Evolutionary conservation across 2,113 vertebrate species (phyloP).

Genomic region (Hippocampus zosterae): DNA sequence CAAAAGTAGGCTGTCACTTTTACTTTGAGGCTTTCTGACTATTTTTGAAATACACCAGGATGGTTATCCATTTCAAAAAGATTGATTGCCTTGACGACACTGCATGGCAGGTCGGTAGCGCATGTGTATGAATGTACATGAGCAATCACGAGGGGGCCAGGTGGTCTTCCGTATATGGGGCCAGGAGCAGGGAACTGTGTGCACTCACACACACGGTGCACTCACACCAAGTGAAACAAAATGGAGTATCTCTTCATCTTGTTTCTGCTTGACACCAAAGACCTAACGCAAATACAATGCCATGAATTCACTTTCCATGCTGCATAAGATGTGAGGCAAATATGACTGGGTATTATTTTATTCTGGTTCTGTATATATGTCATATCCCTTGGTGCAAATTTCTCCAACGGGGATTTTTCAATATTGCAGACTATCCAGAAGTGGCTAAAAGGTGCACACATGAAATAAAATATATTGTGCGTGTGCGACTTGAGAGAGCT

Average conservation of each 20-base stretch:
- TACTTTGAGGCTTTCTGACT: too few relatives aligned
- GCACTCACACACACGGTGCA: neutral
- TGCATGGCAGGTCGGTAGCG: too few relatives aligned
- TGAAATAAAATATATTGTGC: constrained; percentile 2
- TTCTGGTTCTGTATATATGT: neutral
- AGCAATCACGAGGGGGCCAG: too few relatives aligned
- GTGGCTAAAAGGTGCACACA: constrained; percentile 2
- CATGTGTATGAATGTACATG: too few relatives aligned
- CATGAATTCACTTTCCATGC: neutral
- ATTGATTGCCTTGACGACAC: too few relatives aligned
- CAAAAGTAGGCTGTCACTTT: too few relatives aligned
- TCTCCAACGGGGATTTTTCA: constrained; percentile 1
- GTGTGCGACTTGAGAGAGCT: constrained; percentile 27
- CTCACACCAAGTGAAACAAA: neutral
- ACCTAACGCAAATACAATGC: neutral
- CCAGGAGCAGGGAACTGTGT: neutral
- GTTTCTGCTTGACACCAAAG: constrained; percentile 4
- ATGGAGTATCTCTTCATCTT: neutral
- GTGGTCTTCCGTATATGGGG: neutral
- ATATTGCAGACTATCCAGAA: neutral
- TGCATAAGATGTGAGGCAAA: neutral
- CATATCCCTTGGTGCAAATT: neutral
- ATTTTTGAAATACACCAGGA: too few relatives aligned
- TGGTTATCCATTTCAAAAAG: too few relatives aligned
- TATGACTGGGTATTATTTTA: constrained; percentile 12